A percentile compares a stretch with the other conserved stretches of the same genome.
Conservation (phyloP, 2,797 vertebrate genomes). For the Miichthys miiuy region DNA sequence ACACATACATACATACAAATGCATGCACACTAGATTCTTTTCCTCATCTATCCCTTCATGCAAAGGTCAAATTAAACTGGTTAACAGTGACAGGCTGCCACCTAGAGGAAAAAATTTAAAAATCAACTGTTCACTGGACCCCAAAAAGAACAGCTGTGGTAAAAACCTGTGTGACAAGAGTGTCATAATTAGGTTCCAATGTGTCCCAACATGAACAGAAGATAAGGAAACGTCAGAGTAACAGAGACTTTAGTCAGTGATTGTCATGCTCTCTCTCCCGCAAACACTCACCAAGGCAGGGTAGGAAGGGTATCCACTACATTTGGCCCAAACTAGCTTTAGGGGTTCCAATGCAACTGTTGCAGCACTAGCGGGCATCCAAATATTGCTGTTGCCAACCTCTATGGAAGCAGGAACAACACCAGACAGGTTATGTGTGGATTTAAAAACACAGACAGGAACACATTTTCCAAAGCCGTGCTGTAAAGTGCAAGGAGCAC, state of each 20-base stretch:
- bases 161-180: slow-evolving; percentile 17
- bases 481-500: slow-evolving; percentile 35
- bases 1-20: background rate
- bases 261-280: slow-evolving; percentile 69
- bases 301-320: slow-evolving; percentile 99
- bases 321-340: slow-evolving; percentile 99
- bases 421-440: slow-evolving; percentile 77
- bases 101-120: slow-evolving; percentile 61
- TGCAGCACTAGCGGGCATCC: slow-evolving; percentile 94
- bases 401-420: slow-evolving; percentile 88
- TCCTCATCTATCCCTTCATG: slow-evolving; percentile 41
- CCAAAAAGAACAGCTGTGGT: slow-evolving; percentile 15
- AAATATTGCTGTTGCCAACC: slow-evolving; percentile 97
- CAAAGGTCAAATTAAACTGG: slow-evolving; percentile 46
- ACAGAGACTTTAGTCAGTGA: slow-evolving; percentile 45
- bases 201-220: slow-evolving; percentile 26
- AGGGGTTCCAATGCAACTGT: slow-evolving; percentile 95
- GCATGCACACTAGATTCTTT: slow-evolving; percentile 8
- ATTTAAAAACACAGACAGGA: slow-evolving; percentile 54
- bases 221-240: slow-evolving; percentile 36
- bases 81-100: slow-evolving; percentile 69
- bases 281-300: slow-evolving; percentile 96
- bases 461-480: slow-evolving; percentile 55
- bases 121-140: background rate
- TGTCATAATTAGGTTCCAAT: slow-evolving; percentile 24